Percentiles rank a stretch among this genome's conserved stretches.
Conservation (phyloP, 1,140 invertebrate genomes). For the Tetramorium parvispinum region DNA sequence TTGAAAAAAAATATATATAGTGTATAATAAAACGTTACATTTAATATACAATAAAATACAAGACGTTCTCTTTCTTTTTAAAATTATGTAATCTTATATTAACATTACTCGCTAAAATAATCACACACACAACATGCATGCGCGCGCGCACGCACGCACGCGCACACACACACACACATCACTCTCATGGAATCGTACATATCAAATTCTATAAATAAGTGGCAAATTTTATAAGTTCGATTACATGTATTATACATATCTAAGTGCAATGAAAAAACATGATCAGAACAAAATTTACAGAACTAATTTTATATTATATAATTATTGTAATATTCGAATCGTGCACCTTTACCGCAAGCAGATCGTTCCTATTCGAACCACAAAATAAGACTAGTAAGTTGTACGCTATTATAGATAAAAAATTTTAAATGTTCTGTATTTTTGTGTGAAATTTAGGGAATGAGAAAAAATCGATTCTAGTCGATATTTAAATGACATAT, state of each 20-base stretch:
- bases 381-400: conserved; percentile 9
- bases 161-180: not conserved
- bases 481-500: conserved; percentile 6
- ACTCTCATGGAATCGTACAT: not conserved
- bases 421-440: conserved; percentile 25
- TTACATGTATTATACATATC: not conserved
- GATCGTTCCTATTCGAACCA: conserved; percentile 23
- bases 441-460: conserved; percentile 20
- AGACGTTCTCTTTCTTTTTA: not conserved
- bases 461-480: not conserved
- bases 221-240: not conserved
- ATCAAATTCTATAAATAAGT: not conserved
- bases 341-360: not conserved
- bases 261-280: not conserved
- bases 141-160: no score
- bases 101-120: not conserved
- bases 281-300: not conserved
- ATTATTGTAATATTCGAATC: not conserved
- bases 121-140: no score
- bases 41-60: not conserved
- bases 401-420: not conserved
- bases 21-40: not conserved
- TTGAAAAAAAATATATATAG: not conserved
- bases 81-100: not conserved
- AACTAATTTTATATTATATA: not conserved